A percentile compares a stretch with the other conserved stretches of the same genome.
These are phyloP conservation scores for Poeciliopsis turneri DNA, from an alignment of 2,797 vertebrate species.

Conservation along the genomic window DNA sequence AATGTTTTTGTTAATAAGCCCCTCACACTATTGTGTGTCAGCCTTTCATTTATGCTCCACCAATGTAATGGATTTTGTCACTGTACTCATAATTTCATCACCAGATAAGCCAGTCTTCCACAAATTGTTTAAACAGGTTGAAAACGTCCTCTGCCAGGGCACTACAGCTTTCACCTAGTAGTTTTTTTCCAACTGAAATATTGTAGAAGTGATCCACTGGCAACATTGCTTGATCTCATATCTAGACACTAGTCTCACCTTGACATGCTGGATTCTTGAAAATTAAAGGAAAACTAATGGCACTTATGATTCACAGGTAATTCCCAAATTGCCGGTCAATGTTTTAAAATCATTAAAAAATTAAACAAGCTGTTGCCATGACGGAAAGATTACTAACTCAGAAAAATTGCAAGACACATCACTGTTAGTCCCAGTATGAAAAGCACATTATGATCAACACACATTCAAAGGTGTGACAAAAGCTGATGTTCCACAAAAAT, in stretches of 20 bases:
- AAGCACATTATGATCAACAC: not conserved
- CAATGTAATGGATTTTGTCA: not conserved
- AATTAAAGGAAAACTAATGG: not conserved
- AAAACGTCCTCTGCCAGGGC: not conserved
- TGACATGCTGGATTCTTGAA: not conserved
- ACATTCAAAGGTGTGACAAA: not conserved
- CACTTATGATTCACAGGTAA: not conserved
- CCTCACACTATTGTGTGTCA: not conserved
- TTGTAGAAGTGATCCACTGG: not conserved
- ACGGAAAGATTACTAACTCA: not conserved
- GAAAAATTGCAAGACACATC: not conserved
- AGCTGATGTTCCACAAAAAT: not conserved
- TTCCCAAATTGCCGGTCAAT: not conserved
- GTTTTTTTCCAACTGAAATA: not conserved
- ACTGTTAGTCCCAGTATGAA: not conserved
- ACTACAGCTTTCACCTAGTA: not conserved
- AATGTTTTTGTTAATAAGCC: not conserved
- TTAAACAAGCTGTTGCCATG: not conserved
- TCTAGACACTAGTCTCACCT: not conserved
- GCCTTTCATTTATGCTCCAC: not conserved
- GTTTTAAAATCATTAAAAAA: not conserved
- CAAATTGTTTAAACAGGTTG: not conserved
- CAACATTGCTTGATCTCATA: not conserved
- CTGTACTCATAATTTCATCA: not conserved
- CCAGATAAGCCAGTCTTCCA: not conserved